phyloP scores from a whole-genome alignment of 2,113 vertebrate species.

The Sylvietta virens region DNA sequence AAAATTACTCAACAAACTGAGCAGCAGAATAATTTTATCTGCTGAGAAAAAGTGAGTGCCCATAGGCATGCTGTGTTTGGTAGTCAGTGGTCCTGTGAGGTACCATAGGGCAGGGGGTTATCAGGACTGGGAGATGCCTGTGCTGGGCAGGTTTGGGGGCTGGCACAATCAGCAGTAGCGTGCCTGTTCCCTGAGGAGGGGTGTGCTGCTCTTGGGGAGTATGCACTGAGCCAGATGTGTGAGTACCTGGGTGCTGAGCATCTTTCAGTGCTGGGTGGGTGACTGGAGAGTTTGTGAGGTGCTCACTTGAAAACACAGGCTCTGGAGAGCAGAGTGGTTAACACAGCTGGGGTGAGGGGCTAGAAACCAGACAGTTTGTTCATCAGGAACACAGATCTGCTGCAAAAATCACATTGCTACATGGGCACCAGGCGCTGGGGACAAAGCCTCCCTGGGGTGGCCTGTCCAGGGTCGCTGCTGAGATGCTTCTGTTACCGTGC shows the following conservation, averaged over 20 bases:
- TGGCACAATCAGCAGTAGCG: rapidly evolving
- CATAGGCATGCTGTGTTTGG: not conserved
- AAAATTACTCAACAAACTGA: not conserved
- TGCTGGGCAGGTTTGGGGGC: not conserved
- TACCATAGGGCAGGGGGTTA: not conserved
- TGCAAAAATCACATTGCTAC: not conserved
- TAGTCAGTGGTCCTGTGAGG: not conserved
- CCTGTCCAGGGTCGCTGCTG: not conserved
- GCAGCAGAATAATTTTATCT: not conserved
- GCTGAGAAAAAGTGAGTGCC: not conserved
- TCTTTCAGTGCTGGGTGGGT: not conserved
- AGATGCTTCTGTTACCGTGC: not conserved
- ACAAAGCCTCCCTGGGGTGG: not conserved
- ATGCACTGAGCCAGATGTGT: not conserved
- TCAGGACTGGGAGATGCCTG: rapidly evolving
- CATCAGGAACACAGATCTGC: not conserved
- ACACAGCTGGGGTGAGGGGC: not conserved
- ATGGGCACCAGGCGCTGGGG: rapidly evolving
- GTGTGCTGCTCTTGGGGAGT: not conserved
- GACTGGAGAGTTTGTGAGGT: not conserved
- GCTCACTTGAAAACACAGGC: not conserved
- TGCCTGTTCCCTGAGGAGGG: not conserved
- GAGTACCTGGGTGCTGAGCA: rapidly evolving
- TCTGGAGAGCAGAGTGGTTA: not conserved
- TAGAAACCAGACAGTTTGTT: not conserved